Conservation (phyloP, 2,113 vertebrate species). For the Heteronetta atricapilla region DNA sequence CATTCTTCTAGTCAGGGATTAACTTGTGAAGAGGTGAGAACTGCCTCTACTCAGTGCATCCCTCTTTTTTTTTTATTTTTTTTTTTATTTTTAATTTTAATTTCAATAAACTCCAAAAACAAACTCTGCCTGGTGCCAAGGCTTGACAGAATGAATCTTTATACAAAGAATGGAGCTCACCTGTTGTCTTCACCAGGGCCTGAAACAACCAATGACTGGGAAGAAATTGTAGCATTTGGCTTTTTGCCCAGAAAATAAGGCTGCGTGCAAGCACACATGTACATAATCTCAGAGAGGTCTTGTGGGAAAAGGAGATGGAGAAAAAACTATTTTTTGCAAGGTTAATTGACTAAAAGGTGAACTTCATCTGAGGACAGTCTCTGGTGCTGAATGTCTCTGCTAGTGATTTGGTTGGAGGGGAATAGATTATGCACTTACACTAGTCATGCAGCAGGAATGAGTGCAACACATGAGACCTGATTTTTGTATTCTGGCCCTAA, state of each 20-base stretch:
- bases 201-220: constrained; percentile 24
- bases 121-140: fast-evolving
- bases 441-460: neutral
- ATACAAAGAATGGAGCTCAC: neutral
- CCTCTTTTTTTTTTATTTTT: too few relatives aligned
- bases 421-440: neutral
- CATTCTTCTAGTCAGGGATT: neutral
- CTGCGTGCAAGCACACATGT: neutral
- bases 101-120: neutral
- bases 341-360: constrained; percentile 70
- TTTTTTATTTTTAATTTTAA: neutral
- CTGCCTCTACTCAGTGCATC: neutral
- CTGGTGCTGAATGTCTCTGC: constrained; percentile 17
- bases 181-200: neutral
- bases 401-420: neutral
- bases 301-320: neutral
- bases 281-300: neutral
- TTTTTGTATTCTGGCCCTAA: neutral
- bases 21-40: neutral
- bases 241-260: constrained; percentile 75
- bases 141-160: fast-evolving
- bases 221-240: constrained; percentile 65
- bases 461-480: neutral
- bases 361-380: constrained; percentile 30
- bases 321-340: constrained; percentile 31